Evolutionary conservation across 1,140 invertebrate genomes (phyloP).

Genomic region (Conopomorpha cramerella): DNA sequence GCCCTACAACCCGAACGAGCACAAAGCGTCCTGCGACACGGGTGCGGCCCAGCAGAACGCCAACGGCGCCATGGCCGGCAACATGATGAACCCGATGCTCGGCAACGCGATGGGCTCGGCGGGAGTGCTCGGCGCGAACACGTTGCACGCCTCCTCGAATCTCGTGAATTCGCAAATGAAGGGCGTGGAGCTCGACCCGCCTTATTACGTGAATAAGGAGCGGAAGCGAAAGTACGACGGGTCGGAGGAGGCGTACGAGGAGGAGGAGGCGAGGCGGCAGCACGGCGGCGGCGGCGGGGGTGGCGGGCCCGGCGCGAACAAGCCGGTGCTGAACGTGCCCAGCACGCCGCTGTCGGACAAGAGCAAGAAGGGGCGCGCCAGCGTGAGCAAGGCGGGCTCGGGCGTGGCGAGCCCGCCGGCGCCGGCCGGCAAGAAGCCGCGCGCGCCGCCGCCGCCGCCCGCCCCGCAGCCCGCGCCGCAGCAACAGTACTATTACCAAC

Average conservation of each 20-base stretch:
- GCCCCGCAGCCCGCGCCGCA: conserved; percentile 48
- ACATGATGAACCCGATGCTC: conserved; percentile 32
- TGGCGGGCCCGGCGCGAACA: too few relatives aligned
- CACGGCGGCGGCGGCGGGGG: too few relatives aligned
- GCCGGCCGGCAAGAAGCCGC: conserved; percentile 55
- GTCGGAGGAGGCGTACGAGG: conserved; percentile 66
- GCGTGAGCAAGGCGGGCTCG: conserved; percentile 25
- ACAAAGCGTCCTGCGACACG: conserved; percentile 33
- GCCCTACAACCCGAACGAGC: conserved; percentile 34
- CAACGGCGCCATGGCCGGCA: conserved; percentile 45
- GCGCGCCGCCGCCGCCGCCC: conserved; percentile 46
- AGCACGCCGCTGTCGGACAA: conserved; percentile 52
- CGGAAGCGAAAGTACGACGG: conserved; percentile 71
- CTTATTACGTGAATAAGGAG: conserved; percentile 75
- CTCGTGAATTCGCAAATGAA: conserved; percentile 36
- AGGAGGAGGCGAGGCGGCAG: conserved; percentile 59
- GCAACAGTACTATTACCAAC: conserved; percentile 60
- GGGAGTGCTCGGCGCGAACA: conserved; percentile 29
- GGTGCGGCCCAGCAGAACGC: conserved; percentile 29
- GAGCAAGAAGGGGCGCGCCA: conserved; percentile 37
- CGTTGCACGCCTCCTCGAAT: conserved; percentile 31
- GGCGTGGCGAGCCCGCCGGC: conserved; percentile 32
- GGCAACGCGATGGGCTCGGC: conserved; percentile 31
- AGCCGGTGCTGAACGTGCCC: conserved; percentile 61
- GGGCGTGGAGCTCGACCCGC: conserved; percentile 63